Evolutionary conservation across 2,888 invertebrate species (phyloP).

Genomic region (Anthophora plumipes): DNA sequence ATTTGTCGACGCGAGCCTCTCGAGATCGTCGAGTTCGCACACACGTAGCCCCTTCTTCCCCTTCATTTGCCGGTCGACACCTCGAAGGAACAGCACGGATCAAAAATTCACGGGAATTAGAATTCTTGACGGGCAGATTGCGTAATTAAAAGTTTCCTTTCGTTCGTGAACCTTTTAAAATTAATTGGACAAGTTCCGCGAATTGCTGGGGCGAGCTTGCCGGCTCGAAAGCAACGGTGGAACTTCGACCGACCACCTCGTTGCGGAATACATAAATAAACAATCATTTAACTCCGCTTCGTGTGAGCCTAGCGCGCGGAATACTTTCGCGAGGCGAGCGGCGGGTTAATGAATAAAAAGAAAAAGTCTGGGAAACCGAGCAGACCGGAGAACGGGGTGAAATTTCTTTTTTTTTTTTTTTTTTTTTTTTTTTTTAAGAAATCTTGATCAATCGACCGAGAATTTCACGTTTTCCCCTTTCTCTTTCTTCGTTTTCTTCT

Average conservation of each 20-base stretch:
- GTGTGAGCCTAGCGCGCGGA: not conserved
- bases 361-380: not conserved
- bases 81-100: constrained; percentile 22
- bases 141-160: constrained; percentile 60
- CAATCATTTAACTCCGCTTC: constrained; percentile 19
- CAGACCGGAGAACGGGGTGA: too few relatives aligned
- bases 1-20: not conserved
- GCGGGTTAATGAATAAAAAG: not conserved
- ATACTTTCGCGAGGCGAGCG: not conserved
- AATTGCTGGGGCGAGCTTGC: not conserved
- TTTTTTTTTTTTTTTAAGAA: too few relatives aligned
- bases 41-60: not conserved
- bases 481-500: not conserved
- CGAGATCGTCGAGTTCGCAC: not conserved
- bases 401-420: not conserved
- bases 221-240: not conserved
- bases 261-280: constrained; percentile 38
- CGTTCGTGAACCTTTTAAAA: constrained; percentile 46
- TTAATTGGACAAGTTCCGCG: constrained; percentile 57
- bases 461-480: not conserved
- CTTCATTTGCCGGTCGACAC: constrained; percentile 23
- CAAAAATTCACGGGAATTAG: constrained; percentile 53
- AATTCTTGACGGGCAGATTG: constrained; percentile 51
- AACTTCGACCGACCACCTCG: constrained; percentile 17
- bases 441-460: too few relatives aligned